Base-by-base conservation (phyloP, 2,113 vertebrate genomes). In the Tupaia chinensis region DNA sequence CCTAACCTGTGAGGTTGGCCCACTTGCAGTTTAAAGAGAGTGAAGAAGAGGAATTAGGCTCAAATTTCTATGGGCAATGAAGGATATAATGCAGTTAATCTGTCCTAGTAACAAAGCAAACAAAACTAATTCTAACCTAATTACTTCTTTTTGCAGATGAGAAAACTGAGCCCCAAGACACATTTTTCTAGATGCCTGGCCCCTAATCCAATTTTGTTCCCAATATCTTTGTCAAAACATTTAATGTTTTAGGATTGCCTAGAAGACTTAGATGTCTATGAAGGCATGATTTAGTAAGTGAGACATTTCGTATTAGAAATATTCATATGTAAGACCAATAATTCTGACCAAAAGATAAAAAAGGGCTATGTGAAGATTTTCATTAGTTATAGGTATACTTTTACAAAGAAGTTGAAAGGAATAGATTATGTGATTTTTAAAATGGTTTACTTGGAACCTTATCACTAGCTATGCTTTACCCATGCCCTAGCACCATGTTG, bases 271-370 rank as follows among this genome's bases (percentile, higher is more conserved):
- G 63, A 54, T 85, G 13, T 61, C 63, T 74, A 34, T 15, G 63
- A 86, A 81, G 23, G 27, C 12, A 70, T 5, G 16, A 44, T 76
- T 58, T 65, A 77, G 14, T 68, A 66, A 56, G 2, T 76, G 7
- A 80, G 65, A 78, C 25, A 34, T 82, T 89, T 95, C 65, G 87
- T 44, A 44, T 84, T 79, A 56, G 72, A 79, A 74, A 54, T 82
- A 89, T 66, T 66, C 80, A 19, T 77, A 11, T 58, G 25, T 81
- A 27, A 60, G 22, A 20, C 9, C 61, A 9, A 76, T 81, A 11
- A 29, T 72, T 80, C n/a, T 87, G 27, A 5, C 19, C 25, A 76
- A 29, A 77, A 68, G 11, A 20, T 19, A 79, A 61, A 60, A 25
- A 14, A 80, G 23, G 25, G 8, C 54, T 32, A 70, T 23, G 53